phyloP scores from a whole-genome alignment of 2,888 invertebrate genomes.

The Noctua comes region DNA sequence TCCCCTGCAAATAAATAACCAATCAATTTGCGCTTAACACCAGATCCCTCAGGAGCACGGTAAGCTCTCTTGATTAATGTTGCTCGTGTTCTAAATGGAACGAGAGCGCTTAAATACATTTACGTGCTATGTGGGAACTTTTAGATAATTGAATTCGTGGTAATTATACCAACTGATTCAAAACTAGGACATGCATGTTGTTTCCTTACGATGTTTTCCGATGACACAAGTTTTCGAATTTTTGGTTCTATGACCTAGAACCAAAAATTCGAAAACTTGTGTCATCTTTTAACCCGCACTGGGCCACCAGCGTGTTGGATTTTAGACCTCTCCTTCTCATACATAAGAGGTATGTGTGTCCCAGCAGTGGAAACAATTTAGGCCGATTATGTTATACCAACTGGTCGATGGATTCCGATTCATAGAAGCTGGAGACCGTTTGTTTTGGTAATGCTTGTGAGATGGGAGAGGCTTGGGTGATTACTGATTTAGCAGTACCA shows the following conservation, averaged over 20 bases:
- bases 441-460: background rate
- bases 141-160: conserved; percentile 8
- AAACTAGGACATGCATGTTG: no score
- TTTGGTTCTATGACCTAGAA: no score
- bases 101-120: conserved; percentile 13
- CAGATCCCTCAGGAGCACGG: conserved; percentile 36
- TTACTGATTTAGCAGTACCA: background rate
- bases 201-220: no score
- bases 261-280: background rate
- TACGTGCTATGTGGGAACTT: conserved; percentile 4
- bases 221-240: no score
- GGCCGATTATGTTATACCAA: background rate
- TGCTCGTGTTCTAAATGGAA: conserved; percentile 40
- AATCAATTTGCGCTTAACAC: conserved; percentile 59
- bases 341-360: no score
- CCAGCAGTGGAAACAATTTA: background rate
- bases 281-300: no score
- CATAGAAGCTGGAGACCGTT: background rate
- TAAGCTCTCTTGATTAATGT: conserved; percentile 62
- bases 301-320: no score
- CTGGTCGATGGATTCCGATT: background rate
- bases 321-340: no score
- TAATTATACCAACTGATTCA: background rate
- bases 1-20: conserved; percentile 48
- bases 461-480: background rate